Base-by-base conservation (phyloP, 2,113 vertebrate species). In the Andinoacara biseriatus region DNA sequence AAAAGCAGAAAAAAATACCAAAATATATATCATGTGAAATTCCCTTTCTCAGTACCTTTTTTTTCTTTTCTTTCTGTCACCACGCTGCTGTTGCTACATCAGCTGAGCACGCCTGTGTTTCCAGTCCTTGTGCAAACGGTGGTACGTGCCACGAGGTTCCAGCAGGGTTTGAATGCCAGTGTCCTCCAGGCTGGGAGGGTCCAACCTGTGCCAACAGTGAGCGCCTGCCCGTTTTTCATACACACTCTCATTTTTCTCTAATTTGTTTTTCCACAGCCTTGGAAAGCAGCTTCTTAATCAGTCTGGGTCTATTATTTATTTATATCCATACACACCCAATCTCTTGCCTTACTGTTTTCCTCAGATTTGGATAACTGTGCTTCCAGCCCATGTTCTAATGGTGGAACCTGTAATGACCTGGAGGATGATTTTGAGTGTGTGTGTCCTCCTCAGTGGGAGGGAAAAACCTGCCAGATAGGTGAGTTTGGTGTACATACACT, bases 401-500 rank as follows among this genome's bases (percentile, higher is more conserved):
- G 98, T 7, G 97, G 98, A 89, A 99, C 97, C 80, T 99, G 98
- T 59, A 94, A 99, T 56, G 97, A 99, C 87, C 89, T 93, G 81
- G 93, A 97, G 87, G 97, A 97, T n/a, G 94, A 96, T 22, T 99
- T 99, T 1, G 96, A 98, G 94, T 99, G 98, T 35, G 92, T 97
- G 87, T 99, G 98, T 90, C 97, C 97, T 3, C 95, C 96, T 0
- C 97, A 99, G 93, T 99, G 98, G 98, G 95, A 96, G 86, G 98
- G 98, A 81, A 96, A 96, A 92, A 99, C 98, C 5, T 99, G 98
- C 93, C 97, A 97, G 91, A 96, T 98, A 85, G 98, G 98, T 99
- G 93, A 96, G 97, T 20, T 14, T 54, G 31, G 26, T 52, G 46
- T 54, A 20, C 35, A 52, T 24, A 10, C 13, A 78, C 31, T 2